These are phyloP conservation scores for Edolisoma coerulescens DNA, from an alignment of 2,113 vertebrate genomes.

Conservation along the genomic window DNA sequence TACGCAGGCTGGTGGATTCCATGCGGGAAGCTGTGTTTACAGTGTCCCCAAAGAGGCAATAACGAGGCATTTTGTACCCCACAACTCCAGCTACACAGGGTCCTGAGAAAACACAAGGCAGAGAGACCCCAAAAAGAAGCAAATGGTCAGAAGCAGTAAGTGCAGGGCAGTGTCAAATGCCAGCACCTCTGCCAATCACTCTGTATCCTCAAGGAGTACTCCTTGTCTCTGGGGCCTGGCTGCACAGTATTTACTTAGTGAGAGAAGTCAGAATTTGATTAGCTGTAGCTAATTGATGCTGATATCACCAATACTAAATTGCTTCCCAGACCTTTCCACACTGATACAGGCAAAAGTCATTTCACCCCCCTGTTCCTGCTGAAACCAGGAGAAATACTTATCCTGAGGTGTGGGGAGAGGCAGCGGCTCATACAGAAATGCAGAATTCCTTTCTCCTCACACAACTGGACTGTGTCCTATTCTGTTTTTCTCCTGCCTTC, in stretches of 20 bases:
- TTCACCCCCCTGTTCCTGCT: not conserved
- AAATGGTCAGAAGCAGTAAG: not conserved
- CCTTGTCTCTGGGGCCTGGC: not conserved
- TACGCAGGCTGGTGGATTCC: constrained; percentile 82
- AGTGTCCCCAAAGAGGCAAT: constrained; percentile 82
- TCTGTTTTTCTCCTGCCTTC: too few species aligned
- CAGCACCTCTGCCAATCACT: not conserved
- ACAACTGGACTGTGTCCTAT: rapidly evolving
- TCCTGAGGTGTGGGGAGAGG: too few species aligned
- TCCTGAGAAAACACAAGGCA: constrained; percentile 43
- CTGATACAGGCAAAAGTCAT: not conserved
- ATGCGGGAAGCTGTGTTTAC: constrained; percentile 82
- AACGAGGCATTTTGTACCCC: constrained; percentile 82
- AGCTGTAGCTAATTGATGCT: not conserved
- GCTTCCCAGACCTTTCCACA: not conserved
- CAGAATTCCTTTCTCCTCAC: not conserved
- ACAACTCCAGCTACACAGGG: constrained; percentile 81
- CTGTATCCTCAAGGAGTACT: not conserved
- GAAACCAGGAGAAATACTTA: not conserved
- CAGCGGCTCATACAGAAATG: rapidly evolving
- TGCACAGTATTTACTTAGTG: not conserved
- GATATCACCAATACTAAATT: not conserved
- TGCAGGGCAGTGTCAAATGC: not conserved
- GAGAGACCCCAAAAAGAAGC: not conserved
- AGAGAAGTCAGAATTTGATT: not conserved